These are phyloP conservation scores for Kradibia gibbosae DNA, from an alignment of 1,140 invertebrate species.

Conservation along the genomic window DNA sequence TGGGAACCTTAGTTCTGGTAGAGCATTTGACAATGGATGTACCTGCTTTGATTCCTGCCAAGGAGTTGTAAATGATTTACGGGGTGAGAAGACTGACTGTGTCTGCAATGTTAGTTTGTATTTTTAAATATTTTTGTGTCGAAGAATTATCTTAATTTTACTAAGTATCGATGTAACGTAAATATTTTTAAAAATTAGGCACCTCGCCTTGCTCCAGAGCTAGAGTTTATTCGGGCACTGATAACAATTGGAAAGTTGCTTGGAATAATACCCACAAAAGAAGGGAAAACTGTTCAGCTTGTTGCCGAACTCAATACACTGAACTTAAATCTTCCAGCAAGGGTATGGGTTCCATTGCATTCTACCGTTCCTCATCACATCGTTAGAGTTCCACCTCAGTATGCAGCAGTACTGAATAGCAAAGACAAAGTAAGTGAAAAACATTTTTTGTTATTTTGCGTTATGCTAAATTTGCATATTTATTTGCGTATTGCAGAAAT, in stretches of 20 bases:
- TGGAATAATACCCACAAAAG: slow-evolving; percentile 92
- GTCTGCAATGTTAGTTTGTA: slow-evolving; percentile 79
- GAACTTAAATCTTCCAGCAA: slow-evolving; percentile 96
- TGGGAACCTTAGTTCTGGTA: slow-evolving; percentile 93
- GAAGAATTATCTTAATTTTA: background rate
- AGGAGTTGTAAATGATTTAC: slow-evolving; percentile 83
- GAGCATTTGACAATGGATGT: slow-evolving; percentile 97
- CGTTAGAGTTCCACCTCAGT: slow-evolving; percentile 93
- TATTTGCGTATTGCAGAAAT: background rate
- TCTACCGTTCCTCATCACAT: slow-evolving; percentile 84
- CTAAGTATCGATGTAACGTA: slow-evolving; percentile 1
- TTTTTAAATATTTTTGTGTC: background rate
- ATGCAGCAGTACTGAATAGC: slow-evolving; percentile 97
- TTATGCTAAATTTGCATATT: background rate
- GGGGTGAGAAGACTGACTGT: slow-evolving; percentile 82
- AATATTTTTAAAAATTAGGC: slow-evolving; percentile 73
- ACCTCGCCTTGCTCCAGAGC: slow-evolving; percentile 85
- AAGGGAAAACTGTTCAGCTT: slow-evolving; percentile 91
- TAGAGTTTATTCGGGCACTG: slow-evolving; percentile 89
- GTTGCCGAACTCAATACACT: slow-evolving; percentile 93
- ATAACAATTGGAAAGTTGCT: slow-evolving; percentile 93
- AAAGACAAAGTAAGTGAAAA: slow-evolving; percentile 90
- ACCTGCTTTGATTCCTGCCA: slow-evolving; percentile 86
- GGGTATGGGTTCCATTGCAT: slow-evolving; percentile 96
- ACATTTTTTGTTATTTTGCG: background rate